phyloP scores from a whole-genome alignment of 2,888 invertebrate species.

The Eudasyphora cyanicolor region DNA sequence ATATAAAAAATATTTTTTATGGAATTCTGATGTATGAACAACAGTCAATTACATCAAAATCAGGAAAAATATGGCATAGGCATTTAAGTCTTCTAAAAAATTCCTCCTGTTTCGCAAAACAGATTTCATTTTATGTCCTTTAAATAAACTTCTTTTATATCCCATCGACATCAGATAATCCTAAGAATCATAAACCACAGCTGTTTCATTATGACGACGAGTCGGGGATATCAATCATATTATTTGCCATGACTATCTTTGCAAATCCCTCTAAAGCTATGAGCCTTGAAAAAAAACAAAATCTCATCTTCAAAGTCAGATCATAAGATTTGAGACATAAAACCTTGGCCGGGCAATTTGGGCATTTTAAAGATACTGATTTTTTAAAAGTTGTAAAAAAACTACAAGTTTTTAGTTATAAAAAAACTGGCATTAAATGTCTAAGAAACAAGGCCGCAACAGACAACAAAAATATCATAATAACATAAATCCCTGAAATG shows the following conservation, averaged over 20 bases:
- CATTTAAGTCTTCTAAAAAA: too few species aligned
- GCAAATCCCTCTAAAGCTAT: not conserved
- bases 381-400: not conserved
- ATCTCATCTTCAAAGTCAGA: not conserved
- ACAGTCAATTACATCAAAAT: too few species aligned
- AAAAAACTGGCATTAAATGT: constrained; percentile 1
- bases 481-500: constrained; percentile 17
- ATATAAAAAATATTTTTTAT: too few species aligned
- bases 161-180: too few species aligned
- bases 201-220: not conserved
- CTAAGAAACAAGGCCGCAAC: not conserved
- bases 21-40: too few species aligned
- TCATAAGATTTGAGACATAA: not conserved
- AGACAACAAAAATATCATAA: constrained; percentile 16
- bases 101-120: too few species aligned
- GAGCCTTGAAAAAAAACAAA: not conserved
- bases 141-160: too few species aligned
- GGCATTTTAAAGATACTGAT: too few species aligned
- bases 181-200: not conserved
- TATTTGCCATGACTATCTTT: not conserved
- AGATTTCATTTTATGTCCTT: too few species aligned
- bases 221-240: not conserved
- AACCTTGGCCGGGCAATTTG: too few species aligned
- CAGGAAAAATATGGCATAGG: too few species aligned
- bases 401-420: not conserved